Conservation (phyloP, 1,140 invertebrate species). For the Brachionus plicatilis region DNA sequence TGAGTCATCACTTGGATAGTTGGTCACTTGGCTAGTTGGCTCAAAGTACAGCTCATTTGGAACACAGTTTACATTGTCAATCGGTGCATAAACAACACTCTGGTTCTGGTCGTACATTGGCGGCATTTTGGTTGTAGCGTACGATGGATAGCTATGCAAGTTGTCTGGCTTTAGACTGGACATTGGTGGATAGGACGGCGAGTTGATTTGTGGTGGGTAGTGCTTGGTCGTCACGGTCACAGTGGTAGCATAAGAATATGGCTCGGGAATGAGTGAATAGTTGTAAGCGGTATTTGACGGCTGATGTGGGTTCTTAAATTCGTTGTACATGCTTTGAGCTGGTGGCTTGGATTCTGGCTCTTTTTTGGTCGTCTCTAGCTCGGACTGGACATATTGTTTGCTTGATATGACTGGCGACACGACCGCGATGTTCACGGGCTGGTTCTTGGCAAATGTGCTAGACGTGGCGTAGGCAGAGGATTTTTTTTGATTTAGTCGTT, state of each 20-base stretch:
- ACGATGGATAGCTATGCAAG: not conserved
- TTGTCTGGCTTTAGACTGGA: not conserved
- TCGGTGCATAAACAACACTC: not conserved
- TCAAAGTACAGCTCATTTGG: not conserved
- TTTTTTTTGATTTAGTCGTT: not conserved
- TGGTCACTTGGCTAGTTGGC: not conserved
- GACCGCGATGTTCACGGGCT: not conserved
- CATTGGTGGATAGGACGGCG: not conserved
- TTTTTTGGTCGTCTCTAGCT: not conserved
- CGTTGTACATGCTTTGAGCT: not conserved
- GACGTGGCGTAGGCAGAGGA: not conserved
- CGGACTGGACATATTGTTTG: not conserved
- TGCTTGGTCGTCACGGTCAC: slow-evolving; percentile 16
- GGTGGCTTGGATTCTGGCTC: not conserved
- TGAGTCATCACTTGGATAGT: not conserved
- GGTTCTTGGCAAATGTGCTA: not conserved
- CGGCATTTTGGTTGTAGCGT: not conserved
- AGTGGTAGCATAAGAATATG: not conserved
- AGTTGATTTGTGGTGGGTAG: not conserved
- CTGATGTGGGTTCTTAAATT: not conserved
- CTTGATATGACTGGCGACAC: not conserved
- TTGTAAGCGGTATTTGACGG: too few species aligned
- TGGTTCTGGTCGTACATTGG: not conserved
- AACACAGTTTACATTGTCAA: not conserved
- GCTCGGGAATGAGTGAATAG: not conserved